Percentiles rank a stretch among this genome's conserved stretches.
Evolutionary conservation across 2,888 invertebrate species (phyloP).

Genomic region (Drosophila pseudotakahashii): DNA sequence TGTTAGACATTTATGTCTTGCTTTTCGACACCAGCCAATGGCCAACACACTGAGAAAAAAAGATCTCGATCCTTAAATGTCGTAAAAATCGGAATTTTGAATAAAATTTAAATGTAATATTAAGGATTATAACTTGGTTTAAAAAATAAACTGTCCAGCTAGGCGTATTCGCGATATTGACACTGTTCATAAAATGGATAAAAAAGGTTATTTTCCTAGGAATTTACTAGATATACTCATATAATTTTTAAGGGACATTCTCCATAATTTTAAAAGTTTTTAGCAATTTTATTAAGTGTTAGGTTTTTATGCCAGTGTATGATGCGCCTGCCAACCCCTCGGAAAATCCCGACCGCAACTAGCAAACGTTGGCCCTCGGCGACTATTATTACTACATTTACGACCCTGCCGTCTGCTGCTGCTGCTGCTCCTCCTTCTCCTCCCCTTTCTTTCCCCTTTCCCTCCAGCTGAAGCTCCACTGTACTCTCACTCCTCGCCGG

Average conservation of each 20-base stretch:
- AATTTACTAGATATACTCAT: no score
- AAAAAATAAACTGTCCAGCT: neutral
- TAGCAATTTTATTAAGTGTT: no score
- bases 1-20: conserved; percentile 76
- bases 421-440: conserved; percentile 2
- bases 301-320: conserved; percentile 13
- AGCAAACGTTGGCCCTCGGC: conserved; percentile 59
- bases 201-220: no score
- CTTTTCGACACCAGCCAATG: conserved; percentile 63
- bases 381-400: conserved; percentile 57
- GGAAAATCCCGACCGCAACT: conserved; percentile 35
- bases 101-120: no score
- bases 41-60: conserved; percentile 8
- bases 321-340: conserved; percentile 8
- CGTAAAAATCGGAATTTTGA: no score
- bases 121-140: no score
- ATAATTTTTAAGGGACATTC: no score
- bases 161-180: conserved; percentile 1
- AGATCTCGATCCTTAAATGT: no score
- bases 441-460: neutral
- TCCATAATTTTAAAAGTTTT: no score
- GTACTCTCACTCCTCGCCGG: neutral
- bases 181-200: no score
- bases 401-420: conserved; percentile 39
- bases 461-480: neutral